These are phyloP conservation scores for Parascotia fuliginaria DNA, from an alignment of 2,888 invertebrate species.

Conservation along the genomic window DNA sequence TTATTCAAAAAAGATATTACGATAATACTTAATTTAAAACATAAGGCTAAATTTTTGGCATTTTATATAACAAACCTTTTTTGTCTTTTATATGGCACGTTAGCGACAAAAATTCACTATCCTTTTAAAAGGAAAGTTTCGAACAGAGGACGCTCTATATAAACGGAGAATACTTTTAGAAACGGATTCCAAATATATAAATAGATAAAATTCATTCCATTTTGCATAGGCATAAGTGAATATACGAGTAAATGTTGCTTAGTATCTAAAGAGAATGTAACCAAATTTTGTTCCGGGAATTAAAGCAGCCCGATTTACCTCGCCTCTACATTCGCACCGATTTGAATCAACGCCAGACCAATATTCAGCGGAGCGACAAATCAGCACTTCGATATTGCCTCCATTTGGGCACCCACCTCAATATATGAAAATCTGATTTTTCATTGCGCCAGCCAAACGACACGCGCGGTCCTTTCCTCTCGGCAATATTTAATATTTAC, in stretches of 20 bases:
- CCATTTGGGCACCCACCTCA: constrained; percentile 79
- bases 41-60: no score
- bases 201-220: no score
- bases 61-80: no score
- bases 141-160: no score
- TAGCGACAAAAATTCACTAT: no score
- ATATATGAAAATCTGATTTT: constrained; percentile 80
- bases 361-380: constrained; percentile 82
- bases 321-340: constrained; percentile 66
- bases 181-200: no score
- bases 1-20: no score
- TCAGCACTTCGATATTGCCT: constrained; percentile 84
- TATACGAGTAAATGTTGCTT: constrained; percentile 1
- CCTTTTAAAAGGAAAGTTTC: no score
- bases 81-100: no score
- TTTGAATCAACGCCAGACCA: constrained; percentile 82
- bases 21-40: no score
- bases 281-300: constrained; percentile 58
- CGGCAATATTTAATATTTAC: constrained; percentile 54
- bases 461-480: constrained; percentile 20
- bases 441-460: constrained; percentile 57
- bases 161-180: no score
- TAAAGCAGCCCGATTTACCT: constrained; percentile 62
- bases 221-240: no score
- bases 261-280: constrained; percentile 6